Percentiles rank a stretch among this genome's conserved stretches.
Evolutionary conservation across 2,797 vertebrate genomes (phyloP).

Genomic region (Benthosema pterotum): DNA sequence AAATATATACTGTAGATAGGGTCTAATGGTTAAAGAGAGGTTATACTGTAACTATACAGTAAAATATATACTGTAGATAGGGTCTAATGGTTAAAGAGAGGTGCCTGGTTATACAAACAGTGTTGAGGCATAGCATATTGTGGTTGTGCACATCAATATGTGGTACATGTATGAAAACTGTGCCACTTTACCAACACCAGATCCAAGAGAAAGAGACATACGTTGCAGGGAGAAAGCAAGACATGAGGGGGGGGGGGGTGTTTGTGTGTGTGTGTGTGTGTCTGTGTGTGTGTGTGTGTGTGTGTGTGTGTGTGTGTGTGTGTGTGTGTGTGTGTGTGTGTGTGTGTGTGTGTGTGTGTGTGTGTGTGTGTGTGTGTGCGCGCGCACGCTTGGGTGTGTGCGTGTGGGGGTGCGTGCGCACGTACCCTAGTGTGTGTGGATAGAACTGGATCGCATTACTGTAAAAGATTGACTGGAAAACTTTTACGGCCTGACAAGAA

Average conservation of each 20-base stretch:
- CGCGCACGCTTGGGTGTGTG: not conserved
- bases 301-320: not conserved
- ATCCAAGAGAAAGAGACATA: constrained; percentile 14
- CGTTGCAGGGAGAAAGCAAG: constrained; percentile 1
- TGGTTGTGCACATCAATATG: constrained; percentile 17
- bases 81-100: not conserved
- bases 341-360: no score
- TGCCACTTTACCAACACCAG: constrained; percentile 10
- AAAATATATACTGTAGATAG: no score
- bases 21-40: not conserved
- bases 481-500: constrained; percentile 70
- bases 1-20: no score
- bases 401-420: not conserved
- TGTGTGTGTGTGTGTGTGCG: not conserved
- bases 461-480: constrained; percentile 77
- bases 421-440: no score
- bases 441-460: constrained; percentile 72
- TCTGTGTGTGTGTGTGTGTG: not conserved
- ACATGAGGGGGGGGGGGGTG: constrained; percentile 11
- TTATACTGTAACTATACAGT: no score
- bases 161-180: constrained; percentile 27
- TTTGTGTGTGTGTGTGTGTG: not conserved
- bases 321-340: no score
- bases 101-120: not conserved
- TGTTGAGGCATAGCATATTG: not conserved